Percentiles rank a stretch among this genome's conserved stretches.
These are phyloP conservation scores for Brachirus orientalis DNA, from an alignment of 2,113 vertebrate species.

Conservation along the genomic window DNA sequence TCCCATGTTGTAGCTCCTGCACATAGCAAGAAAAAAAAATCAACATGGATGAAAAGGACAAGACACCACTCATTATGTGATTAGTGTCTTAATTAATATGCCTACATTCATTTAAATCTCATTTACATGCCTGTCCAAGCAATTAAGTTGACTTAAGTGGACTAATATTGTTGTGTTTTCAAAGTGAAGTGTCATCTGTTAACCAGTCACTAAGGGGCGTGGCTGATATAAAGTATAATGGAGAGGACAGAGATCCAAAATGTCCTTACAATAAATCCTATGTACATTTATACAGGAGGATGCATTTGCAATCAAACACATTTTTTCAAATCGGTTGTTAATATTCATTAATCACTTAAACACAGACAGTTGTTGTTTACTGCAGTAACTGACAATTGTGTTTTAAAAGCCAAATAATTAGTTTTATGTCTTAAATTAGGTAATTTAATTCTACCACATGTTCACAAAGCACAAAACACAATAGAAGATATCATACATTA, in stretches of 20 bases:
- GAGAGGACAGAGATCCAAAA: neutral
- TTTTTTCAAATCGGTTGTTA: too few species aligned
- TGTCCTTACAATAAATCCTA: neutral
- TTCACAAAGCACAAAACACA: constrained; percentile 1
- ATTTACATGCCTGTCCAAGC: constrained; percentile 72
- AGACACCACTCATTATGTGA: constrained; percentile 64
- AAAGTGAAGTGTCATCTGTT: constrained; percentile 59
- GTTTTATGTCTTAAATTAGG: neutral
- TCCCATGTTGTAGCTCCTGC: constrained; percentile 15
- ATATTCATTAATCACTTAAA: too few species aligned
- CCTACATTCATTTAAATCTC: constrained; percentile 75
- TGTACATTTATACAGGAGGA: neutral
- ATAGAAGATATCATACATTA: neutral
- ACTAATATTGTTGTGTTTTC: constrained; percentile 79
- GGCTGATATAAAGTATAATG: neutral
- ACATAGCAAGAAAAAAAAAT: constrained; percentile 27
- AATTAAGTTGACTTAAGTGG: constrained; percentile 72
- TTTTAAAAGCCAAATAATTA: neutral
- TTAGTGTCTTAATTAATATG: constrained; percentile 74
- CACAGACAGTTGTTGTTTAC: neutral
- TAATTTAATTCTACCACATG: neutral
- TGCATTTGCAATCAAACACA: too few species aligned
- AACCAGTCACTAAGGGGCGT: constrained; percentile 34
- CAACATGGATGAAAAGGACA: constrained; percentile 68
- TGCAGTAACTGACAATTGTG: neutral